Percentiles rank a stretch among this genome's conserved stretches.
Conservation (phyloP, 2,888 invertebrate species). For the Eristalinus sepulchralis region DNA sequence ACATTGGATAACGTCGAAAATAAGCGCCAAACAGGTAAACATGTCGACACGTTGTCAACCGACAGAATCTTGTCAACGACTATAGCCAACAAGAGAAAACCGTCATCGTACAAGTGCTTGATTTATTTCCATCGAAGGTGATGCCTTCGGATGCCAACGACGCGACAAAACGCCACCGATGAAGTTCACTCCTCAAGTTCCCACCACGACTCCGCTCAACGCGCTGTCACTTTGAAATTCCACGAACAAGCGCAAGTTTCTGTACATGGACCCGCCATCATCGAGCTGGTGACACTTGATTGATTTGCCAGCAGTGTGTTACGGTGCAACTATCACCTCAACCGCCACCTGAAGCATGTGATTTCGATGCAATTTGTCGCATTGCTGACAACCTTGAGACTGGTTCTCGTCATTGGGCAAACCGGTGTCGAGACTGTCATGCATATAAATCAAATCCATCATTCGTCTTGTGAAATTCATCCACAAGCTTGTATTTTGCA, state of each 20-base stretch:
- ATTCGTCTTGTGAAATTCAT: neutral
- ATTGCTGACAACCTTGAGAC: neutral
- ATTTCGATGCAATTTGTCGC: neutral
- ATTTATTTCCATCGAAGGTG: neutral
- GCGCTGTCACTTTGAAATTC: neutral
- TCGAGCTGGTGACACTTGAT: neutral
- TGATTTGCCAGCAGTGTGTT: constrained; percentile 6
- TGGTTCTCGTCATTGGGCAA: neutral
- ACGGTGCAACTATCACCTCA: neutral
- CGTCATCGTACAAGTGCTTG: neutral
- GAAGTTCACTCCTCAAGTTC: neutral
- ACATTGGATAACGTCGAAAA: neutral
- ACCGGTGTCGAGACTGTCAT: neutral
- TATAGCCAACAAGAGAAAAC: neutral
- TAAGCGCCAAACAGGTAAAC: neutral
- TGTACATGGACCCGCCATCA: neutral
- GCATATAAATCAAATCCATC: neutral
- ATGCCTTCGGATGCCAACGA: neutral
- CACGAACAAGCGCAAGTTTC: neutral
- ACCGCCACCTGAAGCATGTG: neutral
- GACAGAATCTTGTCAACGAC: too few species aligned
- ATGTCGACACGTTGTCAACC: too few species aligned
- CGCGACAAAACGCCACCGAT: neutral
- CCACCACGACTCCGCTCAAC: neutral
- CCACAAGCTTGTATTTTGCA: neutral